Conservation (phyloP, 2,797 vertebrate genomes). For the Spinibarbus caldwelli region DNA sequence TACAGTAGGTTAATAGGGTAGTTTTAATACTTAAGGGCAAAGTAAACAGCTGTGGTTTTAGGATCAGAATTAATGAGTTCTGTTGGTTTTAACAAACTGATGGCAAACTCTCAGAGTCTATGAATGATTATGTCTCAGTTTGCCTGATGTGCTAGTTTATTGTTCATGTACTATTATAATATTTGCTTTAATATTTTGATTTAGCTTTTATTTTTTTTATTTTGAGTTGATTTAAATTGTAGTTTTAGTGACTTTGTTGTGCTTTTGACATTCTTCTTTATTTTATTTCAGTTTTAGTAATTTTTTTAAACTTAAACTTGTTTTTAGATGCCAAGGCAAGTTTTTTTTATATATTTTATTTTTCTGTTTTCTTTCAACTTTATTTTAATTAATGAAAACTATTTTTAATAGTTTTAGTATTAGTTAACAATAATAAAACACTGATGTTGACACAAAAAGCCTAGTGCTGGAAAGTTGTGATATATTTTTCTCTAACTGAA, state of each 20-base stretch:
- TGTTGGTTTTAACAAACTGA: not conserved
- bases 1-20: conserved; percentile 1
- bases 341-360: not conserved
- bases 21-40: not conserved
- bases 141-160: not conserved
- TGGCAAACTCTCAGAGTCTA: not conserved
- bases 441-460: conserved; percentile 34
- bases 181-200: not conserved
- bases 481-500: conserved; percentile 61
- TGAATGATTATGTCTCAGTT: not conserved
- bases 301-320: no score
- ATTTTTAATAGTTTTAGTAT: not conserved
- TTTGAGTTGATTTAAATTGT: not conserved
- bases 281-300: not conserved
- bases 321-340: not conserved
- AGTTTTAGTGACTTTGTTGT: not conserved
- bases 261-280: not conserved
- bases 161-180: not conserved
- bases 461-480: conserved; percentile 44
- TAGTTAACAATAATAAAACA: not conserved
- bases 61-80: no score
- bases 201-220: not conserved
- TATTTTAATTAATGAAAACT: not conserved
- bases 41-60: no score
- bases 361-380: not conserved